phyloP scores from a whole-genome alignment of 1,140 invertebrate species.

The Drosophila nannoptera region DNA sequence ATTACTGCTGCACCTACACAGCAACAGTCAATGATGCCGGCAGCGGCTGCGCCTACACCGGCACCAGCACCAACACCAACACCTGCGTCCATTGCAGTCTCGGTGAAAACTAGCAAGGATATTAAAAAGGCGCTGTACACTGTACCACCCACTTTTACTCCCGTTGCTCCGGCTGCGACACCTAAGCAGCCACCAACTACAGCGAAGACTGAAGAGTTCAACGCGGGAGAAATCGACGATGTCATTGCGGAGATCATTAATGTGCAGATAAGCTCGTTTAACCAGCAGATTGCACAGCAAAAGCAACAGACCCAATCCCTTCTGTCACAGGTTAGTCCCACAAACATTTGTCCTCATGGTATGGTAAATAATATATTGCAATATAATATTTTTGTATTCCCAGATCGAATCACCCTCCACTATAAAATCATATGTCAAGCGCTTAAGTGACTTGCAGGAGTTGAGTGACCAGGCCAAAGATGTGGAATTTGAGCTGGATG shows the following conservation, averaged over 20 bases:
- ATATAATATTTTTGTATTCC: neutral
- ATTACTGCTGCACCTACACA: neutral
- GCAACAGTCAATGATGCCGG: neutral
- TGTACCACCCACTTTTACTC: slow-evolving; percentile 60
- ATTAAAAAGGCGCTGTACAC: slow-evolving; percentile 65
- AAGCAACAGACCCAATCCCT: slow-evolving; percentile 79
- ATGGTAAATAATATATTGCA: too few species aligned
- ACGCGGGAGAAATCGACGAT: slow-evolving; percentile 43
- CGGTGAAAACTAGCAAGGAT: neutral
- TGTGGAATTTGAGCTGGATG: slow-evolving; percentile 70
- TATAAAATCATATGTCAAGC: slow-evolving; percentile 79
- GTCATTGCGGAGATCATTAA: slow-evolving; percentile 74
- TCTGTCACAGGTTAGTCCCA: slow-evolving; percentile 79
- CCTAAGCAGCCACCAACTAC: neutral
- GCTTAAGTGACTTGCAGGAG: slow-evolving; percentile 80
- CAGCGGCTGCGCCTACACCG: neutral
- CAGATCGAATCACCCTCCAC: slow-evolving; percentile 81
- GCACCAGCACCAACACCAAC: too few species aligned
- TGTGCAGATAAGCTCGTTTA: slow-evolving; percentile 83
- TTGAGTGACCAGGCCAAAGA: slow-evolving; percentile 80
- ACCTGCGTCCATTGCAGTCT: too few species aligned
- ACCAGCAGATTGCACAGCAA: slow-evolving; percentile 82
- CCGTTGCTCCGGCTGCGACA: slow-evolving; percentile 22
- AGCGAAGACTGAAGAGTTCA: slow-evolving; percentile 7
- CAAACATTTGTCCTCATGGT: neutral